Conservation (phyloP, 1,140 invertebrate genomes). For the Heterodera schachtii region DNA sequence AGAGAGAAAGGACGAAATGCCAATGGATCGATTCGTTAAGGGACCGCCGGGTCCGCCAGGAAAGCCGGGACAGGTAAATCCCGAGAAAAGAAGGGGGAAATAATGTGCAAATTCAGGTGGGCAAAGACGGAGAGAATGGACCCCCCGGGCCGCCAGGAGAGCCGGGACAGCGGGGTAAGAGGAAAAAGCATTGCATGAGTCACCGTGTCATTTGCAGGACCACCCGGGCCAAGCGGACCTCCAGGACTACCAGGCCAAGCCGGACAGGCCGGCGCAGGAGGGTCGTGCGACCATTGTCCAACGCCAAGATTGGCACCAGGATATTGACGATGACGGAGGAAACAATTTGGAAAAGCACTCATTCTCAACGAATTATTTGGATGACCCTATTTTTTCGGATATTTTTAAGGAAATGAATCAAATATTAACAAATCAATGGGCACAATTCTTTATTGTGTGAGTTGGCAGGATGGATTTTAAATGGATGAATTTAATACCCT, state of each 20-base stretch:
- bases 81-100: neutral
- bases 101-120: conserved; percentile 16
- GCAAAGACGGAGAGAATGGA: conserved; percentile 56
- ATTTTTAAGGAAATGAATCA: no score
- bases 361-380: neutral
- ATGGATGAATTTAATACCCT: no score
- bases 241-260: conserved; percentile 38
- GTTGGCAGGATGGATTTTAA: no score
- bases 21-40: neutral
- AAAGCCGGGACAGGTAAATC: conserved; percentile 35
- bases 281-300: conserved; percentile 63
- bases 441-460: no score
- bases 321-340: conserved; percentile 43
- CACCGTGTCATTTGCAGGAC: conserved; percentile 38
- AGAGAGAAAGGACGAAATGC: conserved; percentile 8
- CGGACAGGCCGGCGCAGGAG: conserved; percentile 51
- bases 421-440: no score
- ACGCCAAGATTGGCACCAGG: conserved; percentile 61
- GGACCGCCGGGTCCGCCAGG: conserved; percentile 51
- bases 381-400: neutral
- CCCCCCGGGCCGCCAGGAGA: conserved; percentile 53
- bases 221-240: conserved; percentile 50
- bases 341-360: no score
- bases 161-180: conserved; percentile 44
- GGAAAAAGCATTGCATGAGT: neutral